Conservation (phyloP, 2,113 vertebrate genomes). For the Ciconia stormi region DNA sequence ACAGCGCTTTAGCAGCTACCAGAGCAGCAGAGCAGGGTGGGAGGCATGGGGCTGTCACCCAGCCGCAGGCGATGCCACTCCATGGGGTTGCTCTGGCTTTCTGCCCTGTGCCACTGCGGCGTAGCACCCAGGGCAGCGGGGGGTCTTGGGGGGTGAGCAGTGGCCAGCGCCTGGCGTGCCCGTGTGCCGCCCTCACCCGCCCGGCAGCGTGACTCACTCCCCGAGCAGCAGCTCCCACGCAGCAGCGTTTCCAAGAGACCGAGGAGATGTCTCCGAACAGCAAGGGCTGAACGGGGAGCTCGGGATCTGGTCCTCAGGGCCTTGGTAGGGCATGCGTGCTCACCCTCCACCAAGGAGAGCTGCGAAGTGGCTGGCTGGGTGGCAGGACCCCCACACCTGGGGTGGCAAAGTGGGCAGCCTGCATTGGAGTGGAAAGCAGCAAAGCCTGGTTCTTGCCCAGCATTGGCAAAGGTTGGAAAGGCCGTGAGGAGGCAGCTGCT, state of each 20-base stretch:
- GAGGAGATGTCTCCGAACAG: not conserved
- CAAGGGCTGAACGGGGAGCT: not conserved
- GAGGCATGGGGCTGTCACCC: not conserved
- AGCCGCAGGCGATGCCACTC: accelerated
- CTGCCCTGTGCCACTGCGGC: not conserved
- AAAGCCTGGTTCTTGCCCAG: not conserved
- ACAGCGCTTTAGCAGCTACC: accelerated
- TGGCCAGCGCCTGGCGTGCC: not conserved
- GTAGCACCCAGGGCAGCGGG: accelerated
- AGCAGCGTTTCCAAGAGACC: conserved; percentile 12
- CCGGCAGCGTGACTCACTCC: not conserved
- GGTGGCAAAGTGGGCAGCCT: not conserved
- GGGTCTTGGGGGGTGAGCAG: not conserved
- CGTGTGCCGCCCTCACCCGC: not conserved
- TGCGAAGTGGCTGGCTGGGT: accelerated
- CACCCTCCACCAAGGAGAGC: accelerated
- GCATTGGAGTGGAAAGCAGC: not conserved
- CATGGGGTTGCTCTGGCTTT: not conserved
- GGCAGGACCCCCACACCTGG: not conserved
- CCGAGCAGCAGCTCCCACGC: not conserved
- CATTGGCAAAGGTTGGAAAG: not conserved
- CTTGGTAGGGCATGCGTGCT: not conserved
- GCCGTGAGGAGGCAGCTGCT: not conserved
- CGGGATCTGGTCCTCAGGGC: not conserved
- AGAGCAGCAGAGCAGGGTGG: accelerated